Evolutionary conservation across 2,113 vertebrate genomes (phyloP), one percentile per base, ranked within the genome.

Genomic region (Caretta caretta): DNA sequence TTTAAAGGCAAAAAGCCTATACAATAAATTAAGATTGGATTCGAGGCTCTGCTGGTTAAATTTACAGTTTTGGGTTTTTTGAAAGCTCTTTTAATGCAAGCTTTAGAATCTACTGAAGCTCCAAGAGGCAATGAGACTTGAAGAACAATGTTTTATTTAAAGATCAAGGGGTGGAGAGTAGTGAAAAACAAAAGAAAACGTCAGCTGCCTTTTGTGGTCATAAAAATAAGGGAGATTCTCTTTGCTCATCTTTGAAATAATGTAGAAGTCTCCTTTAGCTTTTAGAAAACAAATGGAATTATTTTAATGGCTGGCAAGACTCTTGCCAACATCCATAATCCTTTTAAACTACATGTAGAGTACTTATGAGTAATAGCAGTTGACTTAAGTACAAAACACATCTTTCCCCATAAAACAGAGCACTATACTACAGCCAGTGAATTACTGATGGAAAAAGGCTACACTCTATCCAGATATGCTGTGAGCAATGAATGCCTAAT

Each of bases 261-360:
- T n/a, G 16, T 38, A 91, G 20, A 72, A 17, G 14, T 62, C 4
- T 85, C 35, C 16, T 53, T 14, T 91, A 50, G 56, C 92, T 93
- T 95, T 86, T 92, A 57, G 46, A 88, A 83, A 76, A 92, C 57
- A 83, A 97, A 95, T 79, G 31, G 48, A 93, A 91, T 84, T 49
- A 89, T 89, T 96, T 89, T 90, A 90, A 92, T 83, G 83, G 46
- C 72, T 93, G 85, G 83, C 46, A 86, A 94, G 88, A 83, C 79
- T 82, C 90, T 93, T 89, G 81, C 56, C 53, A 81, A 95, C 94
- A 86, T 94, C 90, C 82, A 31, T 24, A 83, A 94, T 87, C 51
- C 48, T 96, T 92, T 92, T 81, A 96, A 97, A 83, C 83, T 91
- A 81, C 35, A 90, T 95, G 51, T 85, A 92, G 57, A 84, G 49